Evolutionary conservation across 2,888 invertebrate species (phyloP), one percentile per base, ranked within the genome.

Genomic region (Oxyscelio sp.): DNA sequence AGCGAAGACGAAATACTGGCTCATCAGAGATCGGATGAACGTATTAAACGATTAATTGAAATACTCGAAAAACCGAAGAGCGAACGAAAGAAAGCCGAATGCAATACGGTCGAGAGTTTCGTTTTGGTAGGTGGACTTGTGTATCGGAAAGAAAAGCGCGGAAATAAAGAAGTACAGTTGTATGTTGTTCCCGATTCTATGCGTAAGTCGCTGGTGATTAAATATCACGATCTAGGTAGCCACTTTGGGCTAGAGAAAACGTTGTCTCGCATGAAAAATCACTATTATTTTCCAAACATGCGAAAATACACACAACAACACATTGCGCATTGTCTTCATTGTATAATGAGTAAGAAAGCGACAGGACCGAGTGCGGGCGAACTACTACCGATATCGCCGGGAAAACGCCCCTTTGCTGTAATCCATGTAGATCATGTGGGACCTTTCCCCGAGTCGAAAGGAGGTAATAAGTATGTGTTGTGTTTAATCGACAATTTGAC

Each of bases 351-450:
- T 15, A 88, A 89, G 61, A 40, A 38, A 17, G 59, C 58, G 21
- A 65, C 77, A 2, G 89, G 90, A 4, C 85, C 73, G 4, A 77
- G 77, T 63, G 77, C 68, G 3, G 87, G 89, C 8, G 66, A 78
- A 1, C 48, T 89, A 2, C 83, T 88, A 31, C 88, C 88, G 19
- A 87, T 88, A 11, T 83, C 85, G 0, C 85, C 86, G 0, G 89
- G 85, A 11, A 40, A 15, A 5, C 38, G 87, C 50, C 88, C 89
- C 1, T 90, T 90, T 61, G 87, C 27, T 0, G 48, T 84, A 1
- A 63, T 90, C 0, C 85, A 89, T 58, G 24, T 87, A 1, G 89
- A 88, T 38, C 89, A 90, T 54, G 43, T 85, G 0, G 88, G 85
- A 13, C 87, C 90, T 4, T 71, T 71, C 27, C 22, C 52, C 0